Evolutionary conservation across 2,797 vertebrate genomes (phyloP).

Genomic region (Stomatorhinus walkeri): DNA sequence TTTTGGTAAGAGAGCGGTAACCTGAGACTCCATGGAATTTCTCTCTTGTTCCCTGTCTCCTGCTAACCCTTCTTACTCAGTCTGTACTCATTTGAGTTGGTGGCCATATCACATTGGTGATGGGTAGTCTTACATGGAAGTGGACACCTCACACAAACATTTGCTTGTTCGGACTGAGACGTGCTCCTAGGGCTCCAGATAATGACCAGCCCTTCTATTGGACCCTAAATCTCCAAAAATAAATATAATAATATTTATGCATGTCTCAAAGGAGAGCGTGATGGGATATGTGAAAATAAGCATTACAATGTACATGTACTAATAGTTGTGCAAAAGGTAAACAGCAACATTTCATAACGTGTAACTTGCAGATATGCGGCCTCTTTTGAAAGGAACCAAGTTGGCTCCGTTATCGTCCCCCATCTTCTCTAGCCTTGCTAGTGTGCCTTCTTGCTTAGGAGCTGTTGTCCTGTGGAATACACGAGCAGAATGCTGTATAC

Average conservation of each 20-base stretch:
- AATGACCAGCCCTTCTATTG: background rate
- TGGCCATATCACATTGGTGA: background rate
- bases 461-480: background rate
- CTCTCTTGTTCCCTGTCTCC: background rate
- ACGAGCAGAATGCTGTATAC: background rate
- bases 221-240: background rate
- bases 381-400: background rate
- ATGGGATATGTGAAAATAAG: background rate
- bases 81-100: background rate
- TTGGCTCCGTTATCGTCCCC: background rate
- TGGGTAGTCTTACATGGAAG: background rate
- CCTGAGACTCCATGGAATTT: background rate
- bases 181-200: background rate
- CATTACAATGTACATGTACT: background rate
- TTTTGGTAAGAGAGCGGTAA: background rate
- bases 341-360: background rate
- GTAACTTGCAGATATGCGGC: background rate
- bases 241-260: background rate
- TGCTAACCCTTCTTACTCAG: background rate
- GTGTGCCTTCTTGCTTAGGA: background rate
- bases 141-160: background rate
- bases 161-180: background rate
- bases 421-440: background rate
- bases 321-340: background rate
- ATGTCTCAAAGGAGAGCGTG: background rate